Evolutionary conservation across 1,140 invertebrate genomes (phyloP).

Genomic region (Idris sp.): DNA sequence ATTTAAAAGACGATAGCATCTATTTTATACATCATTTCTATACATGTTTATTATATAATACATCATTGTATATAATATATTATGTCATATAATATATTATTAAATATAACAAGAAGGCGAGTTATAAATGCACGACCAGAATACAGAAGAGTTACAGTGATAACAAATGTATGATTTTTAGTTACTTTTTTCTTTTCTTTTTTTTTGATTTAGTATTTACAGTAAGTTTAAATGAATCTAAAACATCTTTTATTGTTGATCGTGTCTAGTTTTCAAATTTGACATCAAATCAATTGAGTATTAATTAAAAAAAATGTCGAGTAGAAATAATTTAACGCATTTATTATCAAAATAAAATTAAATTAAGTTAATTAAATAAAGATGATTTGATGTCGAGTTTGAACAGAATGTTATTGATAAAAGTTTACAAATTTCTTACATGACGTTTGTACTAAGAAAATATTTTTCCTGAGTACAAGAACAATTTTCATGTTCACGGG

Average conservation of each 20-base stretch:
- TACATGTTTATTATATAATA: conserved; percentile 62
- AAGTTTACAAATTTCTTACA: conserved; percentile 17
- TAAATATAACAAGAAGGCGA: conserved; percentile 68
- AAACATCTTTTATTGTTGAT: conserved; percentile 36
- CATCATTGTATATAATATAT: conserved; percentile 63
- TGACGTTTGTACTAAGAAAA: conserved; percentile 31
- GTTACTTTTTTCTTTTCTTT: no score
- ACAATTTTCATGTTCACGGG: conserved; percentile 24
- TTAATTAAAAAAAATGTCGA: no score
- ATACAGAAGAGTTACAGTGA: conserved; percentile 41
- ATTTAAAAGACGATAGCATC: conserved; percentile 58
- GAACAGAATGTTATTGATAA: conserved; percentile 20
- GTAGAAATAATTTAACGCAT: neutral
- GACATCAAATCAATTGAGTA: conserved; percentile 27
- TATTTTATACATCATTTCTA: conserved; percentile 63
- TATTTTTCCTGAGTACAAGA: conserved; percentile 20
- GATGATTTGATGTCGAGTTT: conserved; percentile 30
- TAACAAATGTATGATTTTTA: conserved; percentile 33
- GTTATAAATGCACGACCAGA: conserved; percentile 59
- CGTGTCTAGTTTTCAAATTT: conserved; percentile 46
- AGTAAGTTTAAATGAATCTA: conserved; percentile 66
- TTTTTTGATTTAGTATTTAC: conserved; percentile 65
- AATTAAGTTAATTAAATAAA: neutral
- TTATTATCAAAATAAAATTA: neutral
- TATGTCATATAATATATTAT: conserved; percentile 66